phyloP scores from a whole-genome alignment of 2,797 vertebrate genomes.

The Orientallactaga sibirica region DNA sequence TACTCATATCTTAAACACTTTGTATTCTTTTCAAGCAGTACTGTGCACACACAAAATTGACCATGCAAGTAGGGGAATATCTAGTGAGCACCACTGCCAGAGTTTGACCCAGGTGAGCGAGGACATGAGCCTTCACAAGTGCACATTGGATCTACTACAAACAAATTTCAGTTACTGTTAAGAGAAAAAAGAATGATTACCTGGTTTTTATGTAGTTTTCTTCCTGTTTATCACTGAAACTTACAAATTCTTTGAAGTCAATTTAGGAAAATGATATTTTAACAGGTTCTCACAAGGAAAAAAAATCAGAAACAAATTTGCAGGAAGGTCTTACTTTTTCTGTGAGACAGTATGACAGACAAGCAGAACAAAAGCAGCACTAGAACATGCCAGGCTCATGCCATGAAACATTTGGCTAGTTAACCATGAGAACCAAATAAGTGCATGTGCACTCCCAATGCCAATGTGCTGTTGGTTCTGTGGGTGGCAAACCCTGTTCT shows the following conservation, averaged over 20 bases:
- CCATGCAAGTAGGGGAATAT: not conserved
- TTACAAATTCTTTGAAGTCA: conserved; percentile 41
- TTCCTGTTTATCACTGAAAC: conserved; percentile 41
- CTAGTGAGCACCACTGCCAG: not conserved
- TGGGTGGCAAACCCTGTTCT: not conserved
- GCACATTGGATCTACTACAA: conserved; percentile 26
- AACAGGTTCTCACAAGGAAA: conserved; percentile 7
- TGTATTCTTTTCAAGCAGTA: not conserved
- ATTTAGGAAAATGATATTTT: not conserved
- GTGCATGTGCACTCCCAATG: not conserved
- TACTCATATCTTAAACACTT: not conserved
- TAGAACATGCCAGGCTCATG: not conserved
- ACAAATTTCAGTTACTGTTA: conserved; percentile 32
- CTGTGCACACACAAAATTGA: not conserved
- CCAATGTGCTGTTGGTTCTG: not conserved
- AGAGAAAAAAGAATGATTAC: not conserved
- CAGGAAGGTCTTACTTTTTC: conserved; percentile 21
- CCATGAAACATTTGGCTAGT: not conserved
- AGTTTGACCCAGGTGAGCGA: not conserved
- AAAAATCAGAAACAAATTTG: conserved; percentile 26
- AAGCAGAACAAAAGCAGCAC: not conserved
- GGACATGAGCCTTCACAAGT: not conserved
- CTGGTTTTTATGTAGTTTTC: conserved; percentile 18
- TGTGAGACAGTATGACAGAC: conserved; percentile 36
- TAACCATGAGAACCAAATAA: not conserved